Evolutionary conservation across 2,888 invertebrate genomes (phyloP), one percentile per base, ranked within the genome.

Genomic region (Polydrusus cervinus): DNA sequence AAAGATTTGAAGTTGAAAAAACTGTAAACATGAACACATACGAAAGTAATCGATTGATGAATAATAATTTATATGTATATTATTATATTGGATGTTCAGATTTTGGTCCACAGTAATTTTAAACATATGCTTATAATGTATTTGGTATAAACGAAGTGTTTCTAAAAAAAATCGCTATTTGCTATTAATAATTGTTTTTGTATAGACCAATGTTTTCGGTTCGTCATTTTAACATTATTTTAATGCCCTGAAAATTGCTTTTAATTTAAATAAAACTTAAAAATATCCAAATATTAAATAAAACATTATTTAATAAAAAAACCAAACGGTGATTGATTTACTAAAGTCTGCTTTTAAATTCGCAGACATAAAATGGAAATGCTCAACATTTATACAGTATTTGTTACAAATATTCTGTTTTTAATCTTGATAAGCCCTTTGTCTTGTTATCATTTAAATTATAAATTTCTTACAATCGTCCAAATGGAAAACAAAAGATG

Each of bases 401-500:
- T 34, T 34, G 34, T 9, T 34, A 34, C 34, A 34, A 34, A 34
- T 34, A 34, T 10, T 34, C 34, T 7, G 43, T 43, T 16, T 49
- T 49, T 49, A 49, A 49, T 49, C 47, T 14, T 16, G 7, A 49
- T 49, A 49, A 14, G 7, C 9, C 43, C 16, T 49, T 49, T 49
- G n/a, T 49, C 14, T 49, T 49, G 47, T 9, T 49, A 49, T 49
- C 47, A 49, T 16, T 16, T 49, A 49, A 49, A 49, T 16, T 65
- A 65, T 49, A 49, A 78, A 77, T 78, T 76, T 73, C 70, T 43
- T 75, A 49, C 69, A 68, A 72, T 74, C 43, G 11, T 75, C 72
- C 77, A 78, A 78, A 74, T 73, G 72, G 62, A 75, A 78, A 78
- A 79, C 77, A 79, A 79, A 78, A 71, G 79, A 72, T 78, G 77